Percentiles rank a stretch among this genome's conserved stretches.
These are phyloP conservation scores for Cloeon dipterum DNA, from an alignment of 2,888 invertebrate species.

Conservation along the genomic window DNA sequence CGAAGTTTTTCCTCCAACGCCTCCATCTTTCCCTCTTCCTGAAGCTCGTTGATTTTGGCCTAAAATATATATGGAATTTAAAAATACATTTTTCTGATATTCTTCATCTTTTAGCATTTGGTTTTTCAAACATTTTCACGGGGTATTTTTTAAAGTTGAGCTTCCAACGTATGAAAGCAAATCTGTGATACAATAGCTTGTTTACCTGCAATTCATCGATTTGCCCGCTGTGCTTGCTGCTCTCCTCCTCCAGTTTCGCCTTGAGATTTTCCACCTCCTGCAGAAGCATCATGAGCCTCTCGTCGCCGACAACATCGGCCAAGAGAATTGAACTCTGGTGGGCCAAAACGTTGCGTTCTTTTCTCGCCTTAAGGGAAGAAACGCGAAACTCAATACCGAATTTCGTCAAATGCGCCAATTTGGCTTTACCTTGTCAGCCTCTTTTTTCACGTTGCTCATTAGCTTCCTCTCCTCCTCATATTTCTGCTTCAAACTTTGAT, in stretches of 20 bases:
- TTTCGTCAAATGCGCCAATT: too few species aligned
- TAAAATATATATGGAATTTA: slow-evolving; percentile 9
- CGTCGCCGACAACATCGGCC: slow-evolving; percentile 30
- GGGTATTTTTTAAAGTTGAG: too few species aligned
- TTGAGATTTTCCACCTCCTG: slow-evolving; percentile 39
- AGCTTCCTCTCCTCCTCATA: slow-evolving; percentile 36
- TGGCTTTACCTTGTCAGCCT: slow-evolving; percentile 22
- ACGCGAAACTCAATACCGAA: too few species aligned
- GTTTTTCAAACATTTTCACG: neutral
- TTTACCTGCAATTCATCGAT: slow-evolving; percentile 33
- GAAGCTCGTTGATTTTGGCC: slow-evolving; percentile 38
- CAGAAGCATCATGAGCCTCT: slow-evolving; percentile 26
- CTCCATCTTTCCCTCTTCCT: slow-evolving; percentile 39
- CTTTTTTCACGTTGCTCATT: slow-evolving; percentile 20
- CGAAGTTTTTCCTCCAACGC: slow-evolving; percentile 44
- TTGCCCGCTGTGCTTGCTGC: slow-evolving; percentile 27
- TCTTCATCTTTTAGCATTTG: neutral
- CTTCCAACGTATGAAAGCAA: too few species aligned
- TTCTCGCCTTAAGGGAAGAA: slow-evolving; percentile 38
- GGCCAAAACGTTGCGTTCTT: slow-evolving; percentile 34
- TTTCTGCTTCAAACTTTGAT: slow-evolving; percentile 31
- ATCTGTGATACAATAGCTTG: too few species aligned
- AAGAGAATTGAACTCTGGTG: slow-evolving; percentile 42
- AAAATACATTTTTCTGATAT: too few species aligned
- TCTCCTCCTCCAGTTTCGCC: slow-evolving; percentile 34